These are phyloP conservation scores for Bembecia ichneumoniformis DNA, from an alignment of 2,888 invertebrate species.

Conservation along the genomic window DNA sequence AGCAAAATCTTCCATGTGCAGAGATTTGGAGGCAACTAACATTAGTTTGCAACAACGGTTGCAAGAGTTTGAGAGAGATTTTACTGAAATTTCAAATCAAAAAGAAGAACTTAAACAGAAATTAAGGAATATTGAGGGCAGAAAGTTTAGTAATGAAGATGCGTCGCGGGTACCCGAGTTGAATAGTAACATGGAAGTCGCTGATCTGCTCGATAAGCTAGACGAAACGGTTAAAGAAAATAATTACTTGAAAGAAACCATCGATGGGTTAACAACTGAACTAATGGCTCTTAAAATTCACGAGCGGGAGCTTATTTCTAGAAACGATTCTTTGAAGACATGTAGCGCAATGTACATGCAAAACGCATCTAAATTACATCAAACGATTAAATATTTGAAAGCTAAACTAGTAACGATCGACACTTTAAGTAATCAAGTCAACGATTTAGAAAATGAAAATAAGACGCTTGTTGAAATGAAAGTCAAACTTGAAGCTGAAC, in stretches of 20 bases:
- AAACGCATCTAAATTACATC: constrained; percentile 19
- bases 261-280: constrained; percentile 21
- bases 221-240: constrained; percentile 26
- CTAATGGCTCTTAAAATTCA: constrained; percentile 18
- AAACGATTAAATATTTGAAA: constrained; percentile 29
- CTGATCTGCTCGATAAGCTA: constrained; percentile 17
- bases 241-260: constrained; percentile 19
- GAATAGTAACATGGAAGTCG: constrained; percentile 23
- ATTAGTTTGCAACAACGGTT: constrained; percentile 40
- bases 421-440: constrained; percentile 25
- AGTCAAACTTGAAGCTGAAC: constrained; percentile 34
- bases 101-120: constrained; percentile 15
- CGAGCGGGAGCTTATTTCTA: constrained; percentile 19
- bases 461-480: constrained; percentile 28
- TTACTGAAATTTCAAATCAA: constrained; percentile 25
- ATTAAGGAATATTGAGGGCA: constrained; percentile 21
- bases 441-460: constrained; percentile 35
- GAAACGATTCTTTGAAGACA: constrained; percentile 27
- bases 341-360: constrained; percentile 16
- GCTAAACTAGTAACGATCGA: constrained; percentile 26
- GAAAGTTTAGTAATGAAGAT: constrained; percentile 12
- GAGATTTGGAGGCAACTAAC: constrained; percentile 32
- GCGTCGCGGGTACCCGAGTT: constrained; percentile 14
- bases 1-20: constrained; percentile 26
- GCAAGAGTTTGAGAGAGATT: constrained; percentile 31